Conservation (phyloP, 2,797 vertebrate genomes). For the Acanthurus tractus region DNA sequence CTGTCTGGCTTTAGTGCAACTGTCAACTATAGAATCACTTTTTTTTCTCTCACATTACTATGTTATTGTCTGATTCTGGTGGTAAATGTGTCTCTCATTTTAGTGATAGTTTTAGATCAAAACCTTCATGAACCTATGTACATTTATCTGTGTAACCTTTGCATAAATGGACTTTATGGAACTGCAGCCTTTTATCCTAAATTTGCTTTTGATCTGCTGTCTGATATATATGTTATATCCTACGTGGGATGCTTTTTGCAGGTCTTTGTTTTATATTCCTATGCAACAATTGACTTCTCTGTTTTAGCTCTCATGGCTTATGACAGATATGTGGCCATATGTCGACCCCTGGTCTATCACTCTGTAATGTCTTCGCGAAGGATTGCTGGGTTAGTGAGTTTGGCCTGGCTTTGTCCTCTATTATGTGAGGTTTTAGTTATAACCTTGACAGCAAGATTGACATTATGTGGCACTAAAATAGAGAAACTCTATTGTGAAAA, state of each 20-base stretch:
- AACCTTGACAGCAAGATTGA: conserved; percentile 14
- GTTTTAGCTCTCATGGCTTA: conserved; percentile 68
- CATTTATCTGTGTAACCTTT: conserved; percentile 61
- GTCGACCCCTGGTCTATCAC: conserved; percentile 70
- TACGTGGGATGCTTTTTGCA: conserved; percentile 54
- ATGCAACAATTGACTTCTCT: conserved; percentile 49
- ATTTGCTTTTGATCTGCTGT: conserved; percentile 56
- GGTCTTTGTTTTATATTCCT: conserved; percentile 59
- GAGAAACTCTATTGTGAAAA: conserved; percentile 72
- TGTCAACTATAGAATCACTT: conserved; percentile 37
- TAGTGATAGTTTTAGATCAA: conserved; percentile 53
- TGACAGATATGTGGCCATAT: conserved; percentile 75
- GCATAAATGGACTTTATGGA: conserved; percentile 63
- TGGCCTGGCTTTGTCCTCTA: conserved; percentile 56
- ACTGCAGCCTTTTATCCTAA: conserved; percentile 66
- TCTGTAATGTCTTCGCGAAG: conserved; percentile 52
- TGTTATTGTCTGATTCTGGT: conserved; percentile 51
- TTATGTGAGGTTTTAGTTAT: background rate
- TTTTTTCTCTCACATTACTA: conserved; percentile 47
- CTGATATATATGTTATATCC: conserved; percentile 48
- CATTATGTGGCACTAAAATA: conserved; percentile 62
- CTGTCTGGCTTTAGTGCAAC: conserved; percentile 61
- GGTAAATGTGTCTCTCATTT: conserved; percentile 52
- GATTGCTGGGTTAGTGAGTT: conserved; percentile 13
- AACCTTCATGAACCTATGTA: conserved; percentile 72